Evolutionary conservation across 2,888 invertebrate species (phyloP), one percentile per base, ranked within the genome.

Genomic region (Baccha elongata): DNA sequence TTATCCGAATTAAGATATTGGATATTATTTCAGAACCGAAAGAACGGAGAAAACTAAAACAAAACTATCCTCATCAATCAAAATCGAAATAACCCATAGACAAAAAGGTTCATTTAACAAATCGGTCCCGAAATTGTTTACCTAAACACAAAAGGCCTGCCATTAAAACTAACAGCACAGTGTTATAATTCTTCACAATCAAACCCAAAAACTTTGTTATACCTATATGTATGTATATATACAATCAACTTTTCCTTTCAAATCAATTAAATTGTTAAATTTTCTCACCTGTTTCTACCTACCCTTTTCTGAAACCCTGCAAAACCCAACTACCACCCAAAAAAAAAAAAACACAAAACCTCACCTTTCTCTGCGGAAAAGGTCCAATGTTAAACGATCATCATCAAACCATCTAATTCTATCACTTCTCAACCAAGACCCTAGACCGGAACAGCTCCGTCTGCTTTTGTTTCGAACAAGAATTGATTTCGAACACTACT

Each of bases 401-500:
- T 78, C 76, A 83, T 72, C 76, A 76, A 76, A 76, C 76, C 67
- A 83, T 83, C 71, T 68, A 83, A 76, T 83, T 76, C 76, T 68
- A 83, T 83, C 81, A 83, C 76, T 50, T 72, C 48, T 48, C 55
- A 55, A 32, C 62, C 62, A 21, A 29, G 17, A 29, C 29, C 23
- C 58, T 26, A 29, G 44, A 58, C 52, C 65, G 53, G 50, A 50
- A 17, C 23, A 55, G 15, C 53, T 32, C 21, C 40, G 40, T 69
- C 32, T 40, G 46, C 60, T 60, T 21, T 60, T 29, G 29, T 67
- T 72, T 44, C 55, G 68, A 35, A 53, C 62, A 83, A 64, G 72
- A 83, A 83, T 83, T 83, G 83, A 78, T 83, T 83, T 73, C 73
- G 73, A 72, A 73, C 76, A 74, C 76, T 58, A 68, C 72, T 83